Evolutionary conservation across 2,888 invertebrate genomes (phyloP), one percentile per base, ranked within the genome.

Genomic region (Spodoptera picta): DNA sequence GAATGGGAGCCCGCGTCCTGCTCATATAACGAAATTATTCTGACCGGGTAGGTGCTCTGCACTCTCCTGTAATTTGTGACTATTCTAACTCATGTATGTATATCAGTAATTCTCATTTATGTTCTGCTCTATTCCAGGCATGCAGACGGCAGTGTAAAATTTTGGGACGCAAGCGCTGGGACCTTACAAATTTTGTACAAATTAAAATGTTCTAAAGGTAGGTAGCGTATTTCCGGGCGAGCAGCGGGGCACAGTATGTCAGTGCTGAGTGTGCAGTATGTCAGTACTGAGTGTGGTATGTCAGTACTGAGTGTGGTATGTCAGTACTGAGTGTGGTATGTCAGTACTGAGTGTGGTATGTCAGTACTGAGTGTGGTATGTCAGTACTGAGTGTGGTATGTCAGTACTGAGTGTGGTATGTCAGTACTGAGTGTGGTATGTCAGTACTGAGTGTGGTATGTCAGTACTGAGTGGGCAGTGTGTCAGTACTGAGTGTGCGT

Each of bases 151-250:
- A 99, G 99, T 87, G 96, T 99, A 62, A 99, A 99, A 92, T 99
- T 99, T 94, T 99, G 99, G 99, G 99, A 99, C 92, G 98, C 99
- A 51, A 98, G 99, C 86, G 98, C 98, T 58, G 99, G 99, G 77
- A 98, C 98, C 71, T 95, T 99, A 82, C 99, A 99, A 95, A 97
- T 99, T 85, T 96, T 99, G 87, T 99, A 99, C 95, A 99, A 99
- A 96, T 95, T 99, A 86, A 99, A 99, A 95, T 99, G 99, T 88
- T 98, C 98, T 80, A 99, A 99, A 95, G 95, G 95, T 95, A 61
- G 78, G 69, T 68, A 48, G 23, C 19, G 47, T 11, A 10, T 24
- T 12, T 24, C 5, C 2, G 14, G 14, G 14, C 3, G 14, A 0
- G 7, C 19, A 4, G n/a, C n/a, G 45, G 24, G 4, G 27, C 36